Evolutionary conservation across 2,113 vertebrate species (phyloP), one percentile per base, ranked within the genome.

Genomic region (Sakesphorus luctuosus): DNA sequence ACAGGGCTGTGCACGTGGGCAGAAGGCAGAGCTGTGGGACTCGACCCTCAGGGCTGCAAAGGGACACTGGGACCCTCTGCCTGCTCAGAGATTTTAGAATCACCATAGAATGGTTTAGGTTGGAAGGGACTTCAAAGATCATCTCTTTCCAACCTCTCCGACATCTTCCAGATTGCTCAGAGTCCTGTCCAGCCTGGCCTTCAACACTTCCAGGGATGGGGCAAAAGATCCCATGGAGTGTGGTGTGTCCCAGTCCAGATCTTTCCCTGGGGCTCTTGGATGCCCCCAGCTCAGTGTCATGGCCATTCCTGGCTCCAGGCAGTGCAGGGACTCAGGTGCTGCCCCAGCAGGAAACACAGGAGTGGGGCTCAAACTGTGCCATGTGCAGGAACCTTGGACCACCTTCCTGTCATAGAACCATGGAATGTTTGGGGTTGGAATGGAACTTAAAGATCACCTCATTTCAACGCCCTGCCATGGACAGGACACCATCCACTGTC

Each of bases 1-100:
- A 4, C 28, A 3, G 36, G 71, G 68, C 55, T 36, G 63, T 1
- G 3, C 18, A 4, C 33, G 12, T 0, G 2, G 31, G 14, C 9
- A 36, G 49, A 13, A 61, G 52, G 44, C 25, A 55, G 68, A 52
- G 20, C 13, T 16, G 31, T 2, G 24, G 21, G 36, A 28, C 21
- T 21, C 7, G 0, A 53, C 13, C 21, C 24, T 33, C 26, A 9
- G n/a, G 26, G 66, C 50, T 44, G 28, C 6, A 5, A 7, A 3
- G 59, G 35, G 26, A 49, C 38, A 7, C 79, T 35, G 53, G 40
- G 53, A 53, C 25, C 4, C 0, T 49, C 50, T 2, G 1, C 18
- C 31, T 44, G 29, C 59, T 58, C 55, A 28, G 49, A 44, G 33
- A 18, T 7, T 43, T 19, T 2, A 5, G 17, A 40, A 31, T 18